Evolutionary conservation across 1,140 invertebrate genomes (phyloP).

Genomic region (Drosophila azteca): DNA sequence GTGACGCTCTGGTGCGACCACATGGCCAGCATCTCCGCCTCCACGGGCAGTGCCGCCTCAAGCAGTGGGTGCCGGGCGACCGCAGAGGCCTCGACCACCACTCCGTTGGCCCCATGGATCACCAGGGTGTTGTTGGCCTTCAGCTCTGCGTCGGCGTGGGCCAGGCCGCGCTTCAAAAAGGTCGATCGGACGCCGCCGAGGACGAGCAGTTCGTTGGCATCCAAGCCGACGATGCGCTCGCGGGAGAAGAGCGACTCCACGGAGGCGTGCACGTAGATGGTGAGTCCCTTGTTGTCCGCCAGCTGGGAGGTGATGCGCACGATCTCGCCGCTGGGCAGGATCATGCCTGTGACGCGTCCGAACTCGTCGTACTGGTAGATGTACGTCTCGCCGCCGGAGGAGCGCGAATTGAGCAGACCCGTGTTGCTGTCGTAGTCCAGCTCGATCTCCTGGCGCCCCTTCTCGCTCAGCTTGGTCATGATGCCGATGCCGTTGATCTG

Average conservation of each 20-base stretch:
- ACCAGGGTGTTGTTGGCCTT: slow-evolving; percentile 91
- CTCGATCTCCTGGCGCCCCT: slow-evolving; percentile 91
- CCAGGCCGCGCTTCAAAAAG: slow-evolving; percentile 86
- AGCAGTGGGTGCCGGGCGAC: slow-evolving; percentile 93
- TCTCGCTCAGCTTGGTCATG: slow-evolving; percentile 91
- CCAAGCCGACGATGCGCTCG: slow-evolving; percentile 39
- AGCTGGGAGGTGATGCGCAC: slow-evolving; percentile 90
- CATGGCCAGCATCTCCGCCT: slow-evolving; percentile 95
- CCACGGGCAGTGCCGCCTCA: slow-evolving; percentile 93
- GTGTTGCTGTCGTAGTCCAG: slow-evolving; percentile 93
- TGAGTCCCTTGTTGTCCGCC: slow-evolving; percentile 89
- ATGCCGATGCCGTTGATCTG: slow-evolving; percentile 95
- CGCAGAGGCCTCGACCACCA: slow-evolving; percentile 89
- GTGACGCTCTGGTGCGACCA: slow-evolving; percentile 92
- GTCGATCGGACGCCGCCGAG: slow-evolving; percentile 86
- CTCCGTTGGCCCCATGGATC: slow-evolving; percentile 88
- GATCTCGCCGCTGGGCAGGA: slow-evolving; percentile 95
- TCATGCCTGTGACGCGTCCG: slow-evolving; percentile 92
- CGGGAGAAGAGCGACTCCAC: slow-evolving; percentile 79
- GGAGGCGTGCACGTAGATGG: slow-evolving; percentile 87
- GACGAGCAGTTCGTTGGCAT: slow-evolving; percentile 85
- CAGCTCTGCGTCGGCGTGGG: slow-evolving; percentile 88
- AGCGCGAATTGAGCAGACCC: slow-evolving; percentile 91
- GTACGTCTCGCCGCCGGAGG: slow-evolving; percentile 92
- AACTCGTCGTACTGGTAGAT: slow-evolving; percentile 95